These are phyloP conservation scores for Mycogona germanica DNA, from an alignment of 2,888 invertebrate species.

Conservation along the genomic window DNA sequence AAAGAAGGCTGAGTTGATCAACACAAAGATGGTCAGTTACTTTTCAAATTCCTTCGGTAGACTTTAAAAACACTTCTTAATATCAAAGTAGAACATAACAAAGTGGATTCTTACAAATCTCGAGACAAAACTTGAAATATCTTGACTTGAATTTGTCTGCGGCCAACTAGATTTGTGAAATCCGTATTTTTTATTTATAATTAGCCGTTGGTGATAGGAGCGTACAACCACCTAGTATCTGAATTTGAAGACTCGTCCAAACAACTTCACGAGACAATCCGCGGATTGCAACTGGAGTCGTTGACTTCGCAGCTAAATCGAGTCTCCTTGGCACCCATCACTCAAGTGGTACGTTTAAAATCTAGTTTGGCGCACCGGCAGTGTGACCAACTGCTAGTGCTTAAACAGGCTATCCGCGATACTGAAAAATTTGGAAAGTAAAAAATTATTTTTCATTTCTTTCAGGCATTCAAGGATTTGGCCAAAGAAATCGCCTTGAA, in stretches of 20 bases:
- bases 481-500: constrained; percentile 24
- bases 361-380: no score
- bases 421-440: background rate
- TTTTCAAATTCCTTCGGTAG: no score
- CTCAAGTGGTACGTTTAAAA: background rate
- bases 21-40: no score
- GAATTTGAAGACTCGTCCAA: constrained; percentile 4
- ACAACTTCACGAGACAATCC: background rate
- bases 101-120: no score
- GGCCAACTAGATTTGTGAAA: background rate
- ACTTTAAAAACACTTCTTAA: no score
- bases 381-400: background rate
- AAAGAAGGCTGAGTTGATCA: constrained; percentile 35
- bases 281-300: background rate
- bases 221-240: constrained; percentile 6
- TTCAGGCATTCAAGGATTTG: constrained; percentile 19
- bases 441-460: background rate
- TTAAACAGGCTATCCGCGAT: background rate
- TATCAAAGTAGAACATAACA: no score
- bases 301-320: background rate
- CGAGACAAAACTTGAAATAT: no score
- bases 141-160: no score
- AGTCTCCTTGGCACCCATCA: background rate
- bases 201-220: constrained; percentile 2
- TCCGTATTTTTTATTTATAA: background rate